Evolutionary conservation across 2,888 invertebrate genomes (phyloP), one percentile per base, ranked within the genome.

Genomic region (Chelonus formosanus): DNA sequence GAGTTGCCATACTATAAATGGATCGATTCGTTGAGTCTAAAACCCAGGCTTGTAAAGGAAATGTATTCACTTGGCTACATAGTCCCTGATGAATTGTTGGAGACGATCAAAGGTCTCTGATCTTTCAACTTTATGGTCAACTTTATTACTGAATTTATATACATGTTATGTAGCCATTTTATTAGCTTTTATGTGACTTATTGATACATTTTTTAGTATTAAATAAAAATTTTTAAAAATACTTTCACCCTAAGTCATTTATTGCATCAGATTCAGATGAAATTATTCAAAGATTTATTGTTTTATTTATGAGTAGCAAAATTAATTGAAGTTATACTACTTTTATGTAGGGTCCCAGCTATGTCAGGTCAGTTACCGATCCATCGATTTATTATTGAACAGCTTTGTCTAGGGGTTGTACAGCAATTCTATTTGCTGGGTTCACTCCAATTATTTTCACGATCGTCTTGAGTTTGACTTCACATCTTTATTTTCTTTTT

Each of bases 1-100:
- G 92, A 93, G 75, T 89, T 90, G 75, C 87, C 90, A 0, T 92
- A 92, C 76, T 89, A 88, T n/a, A 88, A 90, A 64, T 93, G 93
- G 93, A 83, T 93, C 52, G 89, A 90, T 47, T 87, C 87, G 3
- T 84, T 93, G 47, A 86, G 85, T 69, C 86, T 86, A 63, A 88
- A 88, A 62, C 85, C 86, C 8, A 80, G 78, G 44, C 86, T 93
- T 54, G 86, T 88, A 1, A 88, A 89, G 77, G 91, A 91, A 80
- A 84, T 92, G 80, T 84, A 87, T 63, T 84, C 86, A 5, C 84
- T 89, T 61, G 92, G 92, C 3, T 91, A 91, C 77, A 85, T 88
- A 63, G 85, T 90, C 5, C 73, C 81, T 0, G 79, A 80, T 0
- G 79, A 81, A 6, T 43, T 74, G 10, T 62, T 71, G n/a, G 64